These are phyloP conservation scores for Augiades crinisus DNA, from an alignment of 2,888 invertebrate species.

Conservation along the genomic window DNA sequence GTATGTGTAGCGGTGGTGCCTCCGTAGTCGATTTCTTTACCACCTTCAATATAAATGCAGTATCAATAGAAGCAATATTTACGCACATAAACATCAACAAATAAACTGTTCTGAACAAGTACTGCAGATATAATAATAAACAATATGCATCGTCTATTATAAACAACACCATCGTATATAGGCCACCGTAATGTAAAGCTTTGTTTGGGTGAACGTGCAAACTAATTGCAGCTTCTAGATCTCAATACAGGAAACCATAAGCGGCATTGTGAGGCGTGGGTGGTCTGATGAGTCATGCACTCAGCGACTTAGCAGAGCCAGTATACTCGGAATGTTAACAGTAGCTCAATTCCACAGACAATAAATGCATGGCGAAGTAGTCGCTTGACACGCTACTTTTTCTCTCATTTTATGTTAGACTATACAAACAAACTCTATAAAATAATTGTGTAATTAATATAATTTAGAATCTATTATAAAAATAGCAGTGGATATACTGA, in stretches of 20 bases:
- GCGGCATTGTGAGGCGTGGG: slow-evolving; percentile 39
- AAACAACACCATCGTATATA: background rate
- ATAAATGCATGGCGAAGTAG: background rate
- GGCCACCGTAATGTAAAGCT: background rate
- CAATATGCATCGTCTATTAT: background rate
- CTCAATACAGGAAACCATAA: slow-evolving; percentile 31
- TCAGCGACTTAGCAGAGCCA: background rate
- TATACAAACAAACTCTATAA: background rate
- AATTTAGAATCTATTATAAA: background rate
- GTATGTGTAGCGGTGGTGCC: too few species aligned
- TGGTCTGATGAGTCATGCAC: slow-evolving; percentile 44
- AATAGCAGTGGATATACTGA: background rate
- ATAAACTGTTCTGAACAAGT: too few species aligned
- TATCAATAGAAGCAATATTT: too few species aligned
- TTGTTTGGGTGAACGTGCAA: slow-evolving; percentile 26
- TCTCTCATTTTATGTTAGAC: too few species aligned
- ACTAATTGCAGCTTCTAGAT: slow-evolving; percentile 20
- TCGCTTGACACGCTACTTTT: too few species aligned
- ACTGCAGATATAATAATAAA: too few species aligned
- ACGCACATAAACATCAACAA: too few species aligned
- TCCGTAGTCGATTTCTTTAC: too few species aligned
- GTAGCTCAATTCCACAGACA: background rate
- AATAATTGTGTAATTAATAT: background rate
- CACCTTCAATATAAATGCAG: too few species aligned
- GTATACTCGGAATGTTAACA: background rate